Evolutionary conservation across 2,113 vertebrate species (phyloP), one percentile per base, ranked within the genome.

Genomic region (Solea solea): DNA sequence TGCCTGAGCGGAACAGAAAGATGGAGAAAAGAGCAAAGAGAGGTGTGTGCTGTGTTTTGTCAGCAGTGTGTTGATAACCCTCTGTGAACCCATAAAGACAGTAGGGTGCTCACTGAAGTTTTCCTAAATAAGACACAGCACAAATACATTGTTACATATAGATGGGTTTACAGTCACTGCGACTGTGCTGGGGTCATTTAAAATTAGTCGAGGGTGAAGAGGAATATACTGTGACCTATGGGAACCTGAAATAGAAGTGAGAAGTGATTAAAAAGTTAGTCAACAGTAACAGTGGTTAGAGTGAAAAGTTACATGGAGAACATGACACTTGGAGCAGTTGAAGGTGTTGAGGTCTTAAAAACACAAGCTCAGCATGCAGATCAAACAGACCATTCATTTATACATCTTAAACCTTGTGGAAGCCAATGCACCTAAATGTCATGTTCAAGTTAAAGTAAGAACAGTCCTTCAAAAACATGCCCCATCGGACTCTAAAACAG

Each of bases 71-170:
- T 72, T 46, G 62, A 40, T 25, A 21, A 80, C 79, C 81, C 74
- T 56, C 69, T 68, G 63, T 69, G 81, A 84, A 83, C 78, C 67
- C 64, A 72, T 78, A 82, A 86, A 85, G 72, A 44, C 84, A 72
- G 72, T 74, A 9, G 69, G 81, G 50, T 3, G 60, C 68, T 68
- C 8, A 8, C 72, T 64, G 58, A 45, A 61, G 70, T 7, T 9
- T 15, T 64, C 69, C 64, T 64, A 84, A 83, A 88, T 78, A 71
- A 82, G 60, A 79, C 21, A 10, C 76, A 61, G 27, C 10, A 73
- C 52, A 39, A 71, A 69, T 53, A 7, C 64, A 48, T 45, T 11
- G 72, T 50, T 53, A 42, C 34, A 52, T 72, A 78, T 62, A 76
- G 67, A 69, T 12, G 76, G n/a, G 25, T n/a, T 45, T 44, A 50